A percentile compares a stretch with the other conserved stretches of the same genome.
phyloP scores from a whole-genome alignment of 2,888 invertebrate species.

The Mimumesa dahlbomi region DNA sequence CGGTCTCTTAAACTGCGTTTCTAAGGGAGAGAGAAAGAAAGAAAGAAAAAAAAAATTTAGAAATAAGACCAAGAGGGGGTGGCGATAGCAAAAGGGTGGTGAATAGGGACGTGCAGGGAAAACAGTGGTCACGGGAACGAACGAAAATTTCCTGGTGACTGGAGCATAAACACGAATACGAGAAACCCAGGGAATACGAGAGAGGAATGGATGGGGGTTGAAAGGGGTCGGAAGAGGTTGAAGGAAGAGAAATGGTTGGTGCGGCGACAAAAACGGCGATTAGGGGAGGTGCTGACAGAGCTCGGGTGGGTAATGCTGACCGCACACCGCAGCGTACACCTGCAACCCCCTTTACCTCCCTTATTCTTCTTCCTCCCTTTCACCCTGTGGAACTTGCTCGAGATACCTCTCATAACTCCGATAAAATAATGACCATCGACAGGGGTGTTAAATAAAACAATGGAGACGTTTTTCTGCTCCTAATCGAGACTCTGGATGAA shows the following conservation, averaged over 20 bases:
- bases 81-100: not conserved
- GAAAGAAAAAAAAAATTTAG: not conserved
- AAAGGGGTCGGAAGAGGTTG: constrained; percentile 43
- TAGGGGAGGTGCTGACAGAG: constrained; percentile 72
- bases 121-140: constrained; percentile 33
- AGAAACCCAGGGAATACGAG: constrained; percentile 32
- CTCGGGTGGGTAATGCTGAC: constrained; percentile 67
- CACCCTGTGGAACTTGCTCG: constrained; percentile 23
- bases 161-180: constrained; percentile 52
- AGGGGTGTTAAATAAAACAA: constrained; percentile 55
- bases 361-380: constrained; percentile 23
- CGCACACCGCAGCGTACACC: constrained; percentile 65
- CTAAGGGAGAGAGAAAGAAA: not conserved
- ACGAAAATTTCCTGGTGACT: constrained; percentile 36
- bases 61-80: not conserved
- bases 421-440: constrained; percentile 63
- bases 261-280: constrained; percentile 76
- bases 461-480: constrained; percentile 27
- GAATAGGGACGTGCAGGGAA: not conserved
- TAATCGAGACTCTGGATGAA: constrained; percentile 4
- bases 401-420: constrained; percentile 52
- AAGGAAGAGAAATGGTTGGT: constrained; percentile 65
- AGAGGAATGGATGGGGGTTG: constrained; percentile 31
- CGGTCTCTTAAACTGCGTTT: not conserved
- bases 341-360: constrained; percentile 49